Conservation (phyloP, 2,888 invertebrate species). For the Nasonia oneida region DNA sequence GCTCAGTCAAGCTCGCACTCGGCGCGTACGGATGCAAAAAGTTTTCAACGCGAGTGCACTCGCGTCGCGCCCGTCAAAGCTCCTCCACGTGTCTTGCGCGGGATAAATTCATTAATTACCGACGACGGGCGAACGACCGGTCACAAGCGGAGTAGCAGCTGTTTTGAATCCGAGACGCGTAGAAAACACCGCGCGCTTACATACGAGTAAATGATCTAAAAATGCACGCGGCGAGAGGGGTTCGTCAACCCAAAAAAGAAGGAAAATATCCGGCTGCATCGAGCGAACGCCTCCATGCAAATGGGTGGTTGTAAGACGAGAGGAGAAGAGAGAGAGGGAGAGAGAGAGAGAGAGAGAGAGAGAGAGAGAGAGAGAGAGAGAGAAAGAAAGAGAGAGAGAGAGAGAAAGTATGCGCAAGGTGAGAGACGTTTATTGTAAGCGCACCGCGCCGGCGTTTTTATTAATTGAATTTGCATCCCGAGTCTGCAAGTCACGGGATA, state of each 20-base stretch:
- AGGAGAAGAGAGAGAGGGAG: background rate
- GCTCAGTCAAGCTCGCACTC: background rate
- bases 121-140: slow-evolving; percentile 9
- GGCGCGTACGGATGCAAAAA: slow-evolving; percentile 10
- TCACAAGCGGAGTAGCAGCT: slow-evolving; percentile 24
- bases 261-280: background rate
- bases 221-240: slow-evolving; percentile 39
- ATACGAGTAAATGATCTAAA: slow-evolving; percentile 39
- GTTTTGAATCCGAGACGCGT: slow-evolving; percentile 6
- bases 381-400: too few species aligned
- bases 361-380: too few species aligned
- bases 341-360: too few species aligned
- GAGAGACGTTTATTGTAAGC: slow-evolving; percentile 41
- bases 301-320: slow-evolving; percentile 14
- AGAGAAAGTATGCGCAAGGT: slow-evolving; percentile 28
- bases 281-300: slow-evolving; percentile 27
- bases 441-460: slow-evolving; percentile 28
- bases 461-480: slow-evolving; percentile 47
- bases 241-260: slow-evolving; percentile 46
- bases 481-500: slow-evolving; percentile 32
- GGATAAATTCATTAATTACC: slow-evolving; percentile 47
- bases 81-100: background rate
- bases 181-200: background rate
- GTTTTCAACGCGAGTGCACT: background rate
- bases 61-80: background rate